Evolutionary conservation across 2,888 invertebrate species (phyloP), one percentile per base, ranked within the genome.

Genomic region (Clostera curtula): DNA sequence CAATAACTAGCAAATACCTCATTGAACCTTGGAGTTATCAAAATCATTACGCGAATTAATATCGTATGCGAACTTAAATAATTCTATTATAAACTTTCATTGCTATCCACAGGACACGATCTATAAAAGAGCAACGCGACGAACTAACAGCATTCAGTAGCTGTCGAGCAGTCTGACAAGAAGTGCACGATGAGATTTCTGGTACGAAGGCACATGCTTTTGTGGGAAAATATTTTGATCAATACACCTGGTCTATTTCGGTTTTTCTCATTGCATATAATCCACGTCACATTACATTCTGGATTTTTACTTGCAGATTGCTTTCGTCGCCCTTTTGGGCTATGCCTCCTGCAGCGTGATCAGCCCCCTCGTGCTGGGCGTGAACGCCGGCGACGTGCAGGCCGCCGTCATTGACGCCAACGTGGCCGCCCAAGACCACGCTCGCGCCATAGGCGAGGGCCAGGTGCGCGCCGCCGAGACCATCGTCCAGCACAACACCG

Each of bases 261-360:
- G n/a, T n/a, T n/a, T n/a, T 5, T 15, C 15, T 15, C 6, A 6
- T 6, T 6, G 4, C 4, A 5, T 6, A 15, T 5, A 15, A 4
- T 15, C 15, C 15, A 4, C 6, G 15, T 15, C 15, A 15, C 4
- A 5, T 6, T 5, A 5, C 15, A 5, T 15, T 15, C 5, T 5
- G 6, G 7, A 14, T 26, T 14, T 26, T 32, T 7, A 6, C 25
- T 17, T 7, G 12, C 66, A 75, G 76, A 62, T 75, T 52, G 68
- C 66, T 61, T 70, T 75, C 66, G 56, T 61, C 56, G 74, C 74
- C 67, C 48, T 75, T 53, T 57, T 76, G 65, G 75, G 74, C 70
- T 76, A 71, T 56, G 74, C 76, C 42, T 63, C 73, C 53, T 75
- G 74, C 38, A 49, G 67, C 38, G 50, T 61, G 36, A 52, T 75